Conservation (phyloP, 2,113 vertebrate species). For the Mesembrinibis cayennensis region DNA sequence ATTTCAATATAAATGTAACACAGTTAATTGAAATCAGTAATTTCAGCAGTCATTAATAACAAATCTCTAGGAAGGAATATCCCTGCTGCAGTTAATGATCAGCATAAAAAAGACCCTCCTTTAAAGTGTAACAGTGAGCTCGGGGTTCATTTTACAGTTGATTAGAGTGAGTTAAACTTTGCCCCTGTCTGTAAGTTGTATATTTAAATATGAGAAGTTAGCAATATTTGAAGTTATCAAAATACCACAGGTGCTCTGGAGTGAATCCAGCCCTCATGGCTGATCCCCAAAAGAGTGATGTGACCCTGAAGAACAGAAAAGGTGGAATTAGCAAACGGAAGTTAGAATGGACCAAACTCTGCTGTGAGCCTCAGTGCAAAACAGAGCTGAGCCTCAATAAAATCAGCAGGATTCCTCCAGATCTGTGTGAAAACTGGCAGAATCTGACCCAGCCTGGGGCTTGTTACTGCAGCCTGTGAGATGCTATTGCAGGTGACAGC, state of each 20-base stretch:
- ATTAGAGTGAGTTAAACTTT: slow-evolving; percentile 77
- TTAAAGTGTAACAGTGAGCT: slow-evolving; percentile 37
- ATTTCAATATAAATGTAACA: slow-evolving; percentile 59
- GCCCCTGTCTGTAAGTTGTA: slow-evolving; percentile 60
- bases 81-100: slow-evolving; percentile 49
- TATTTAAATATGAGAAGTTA: slow-evolving; percentile 57
- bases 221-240: slow-evolving; percentile 58
- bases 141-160: slow-evolving; percentile 68
- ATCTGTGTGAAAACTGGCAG: neutral
- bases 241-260: slow-evolving; percentile 56
- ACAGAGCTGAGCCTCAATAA: neutral
- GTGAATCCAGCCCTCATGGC: neutral
- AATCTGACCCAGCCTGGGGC: neutral
- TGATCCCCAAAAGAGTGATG: neutral
- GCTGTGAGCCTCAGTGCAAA: neutral
- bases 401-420: neutral
- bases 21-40: slow-evolving; percentile 76
- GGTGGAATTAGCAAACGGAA: neutral
- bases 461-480: neutral
- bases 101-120: slow-evolving; percentile 40
- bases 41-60: slow-evolving; percentile 75
- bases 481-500: neutral
- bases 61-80: slow-evolving; percentile 61
- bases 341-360: neutral
- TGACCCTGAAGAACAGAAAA: slow-evolving; percentile 19